Conservation (phyloP, 2,888 invertebrate species). For the Bombylius major region DNA sequence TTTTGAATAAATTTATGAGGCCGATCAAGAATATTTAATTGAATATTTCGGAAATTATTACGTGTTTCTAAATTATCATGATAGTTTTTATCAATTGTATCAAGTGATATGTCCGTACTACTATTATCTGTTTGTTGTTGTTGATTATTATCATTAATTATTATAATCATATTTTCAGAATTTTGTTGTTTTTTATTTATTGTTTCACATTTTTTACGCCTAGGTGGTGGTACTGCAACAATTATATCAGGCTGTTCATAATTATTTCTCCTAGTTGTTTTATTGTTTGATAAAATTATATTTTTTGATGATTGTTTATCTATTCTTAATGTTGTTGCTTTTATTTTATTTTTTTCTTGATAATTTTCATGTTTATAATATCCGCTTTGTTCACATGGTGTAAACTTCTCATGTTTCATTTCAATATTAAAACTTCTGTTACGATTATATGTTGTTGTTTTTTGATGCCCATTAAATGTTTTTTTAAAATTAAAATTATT, state of each 20-base stretch:
- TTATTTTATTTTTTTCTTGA: neutral
- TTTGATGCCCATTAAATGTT: too few relatives aligned
- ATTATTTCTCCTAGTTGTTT: neutral
- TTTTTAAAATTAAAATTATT: too few relatives aligned
- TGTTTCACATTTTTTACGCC: neutral
- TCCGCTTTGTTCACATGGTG: slow-evolving; percentile 7
- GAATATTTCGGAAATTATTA: neutral
- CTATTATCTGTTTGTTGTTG: neutral
- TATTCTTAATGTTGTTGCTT: neutral
- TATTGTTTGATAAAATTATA: too few relatives aligned
- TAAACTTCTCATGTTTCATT: slow-evolving; percentile 13
- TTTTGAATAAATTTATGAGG: neutral
- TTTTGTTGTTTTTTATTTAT: neutral
- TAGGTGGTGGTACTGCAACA: neutral
- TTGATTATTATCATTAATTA: too few relatives aligned
- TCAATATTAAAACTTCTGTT: slow-evolving; percentile 5
- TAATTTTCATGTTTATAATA: too few relatives aligned
- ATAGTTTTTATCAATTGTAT: slow-evolving; percentile 4
- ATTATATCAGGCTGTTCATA: neutral
- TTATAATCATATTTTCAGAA: too few relatives aligned
- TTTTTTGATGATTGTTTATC: too few relatives aligned
- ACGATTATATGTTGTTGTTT: neutral
- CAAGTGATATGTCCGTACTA: slow-evolving; percentile 1
- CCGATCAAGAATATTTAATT: neutral
- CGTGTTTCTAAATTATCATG: neutral